A percentile compares a stretch with the other conserved stretches of the same genome.
phyloP scores from a whole-genome alignment of 1,140 invertebrate genomes.

The Cotesia chilonis region DNA sequence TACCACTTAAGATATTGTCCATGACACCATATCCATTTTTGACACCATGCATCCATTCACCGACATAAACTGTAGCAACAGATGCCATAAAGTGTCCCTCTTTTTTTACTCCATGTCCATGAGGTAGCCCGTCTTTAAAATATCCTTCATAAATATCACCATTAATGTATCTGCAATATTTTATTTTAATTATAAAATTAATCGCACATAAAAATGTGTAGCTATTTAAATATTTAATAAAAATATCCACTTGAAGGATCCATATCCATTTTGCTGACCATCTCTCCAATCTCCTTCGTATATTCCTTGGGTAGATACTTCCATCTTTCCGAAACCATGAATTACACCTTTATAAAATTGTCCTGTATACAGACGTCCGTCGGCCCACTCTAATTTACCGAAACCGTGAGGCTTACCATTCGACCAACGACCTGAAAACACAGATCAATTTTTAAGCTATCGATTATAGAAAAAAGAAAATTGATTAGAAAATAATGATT shows the following conservation, averaged over 20 bases:
- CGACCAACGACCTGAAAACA: constrained; percentile 72
- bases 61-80: constrained; percentile 82
- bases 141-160: constrained; percentile 85
- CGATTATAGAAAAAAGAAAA: neutral
- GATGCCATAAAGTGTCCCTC: constrained; percentile 80
- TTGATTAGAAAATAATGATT: neutral
- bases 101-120: constrained; percentile 84
- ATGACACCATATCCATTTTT: constrained; percentile 87
- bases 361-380: constrained; percentile 81
- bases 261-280: constrained; percentile 83
- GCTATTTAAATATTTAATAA: neutral
- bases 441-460: neutral
- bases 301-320: constrained; percentile 70
- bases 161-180: constrained; percentile 67
- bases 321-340: constrained; percentile 78
- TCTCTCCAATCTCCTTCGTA: constrained; percentile 89
- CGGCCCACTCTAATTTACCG: constrained; percentile 82
- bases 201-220: too few relatives aligned
- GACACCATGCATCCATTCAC: constrained; percentile 80
- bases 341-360: constrained; percentile 80
- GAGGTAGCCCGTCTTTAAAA: constrained; percentile 82
- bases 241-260: constrained; percentile 70
- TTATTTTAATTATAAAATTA: neutral
- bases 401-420: constrained; percentile 83
- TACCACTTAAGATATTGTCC: constrained; percentile 76